A percentile compares a stretch with the other conserved stretches of the same genome.
These are phyloP conservation scores for Cydia splendana DNA, from an alignment of 1,140 invertebrate species.

Conservation along the genomic window DNA sequence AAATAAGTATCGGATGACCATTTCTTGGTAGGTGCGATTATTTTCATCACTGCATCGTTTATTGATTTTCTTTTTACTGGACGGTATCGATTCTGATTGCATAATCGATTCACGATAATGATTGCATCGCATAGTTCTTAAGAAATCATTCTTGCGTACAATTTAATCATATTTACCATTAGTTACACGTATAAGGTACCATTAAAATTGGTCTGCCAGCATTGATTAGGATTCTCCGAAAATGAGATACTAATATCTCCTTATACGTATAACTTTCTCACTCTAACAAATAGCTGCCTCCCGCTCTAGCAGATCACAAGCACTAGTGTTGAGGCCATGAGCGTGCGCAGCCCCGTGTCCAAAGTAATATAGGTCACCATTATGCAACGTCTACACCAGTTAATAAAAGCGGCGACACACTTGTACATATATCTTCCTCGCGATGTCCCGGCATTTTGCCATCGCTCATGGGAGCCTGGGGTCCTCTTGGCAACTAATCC, in stretches of 20 bases:
- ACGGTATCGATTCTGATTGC: constrained; percentile 11
- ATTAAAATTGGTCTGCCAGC: too few species aligned
- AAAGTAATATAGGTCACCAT: background rate
- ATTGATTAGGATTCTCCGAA: too few species aligned
- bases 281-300: too few species aligned
- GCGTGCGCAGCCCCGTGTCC: constrained; percentile 14
- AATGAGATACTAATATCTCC: too few species aligned
- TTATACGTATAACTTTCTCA: too few species aligned
- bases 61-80: constrained; percentile 26
- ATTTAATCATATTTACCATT: background rate
- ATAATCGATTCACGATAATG: background rate
- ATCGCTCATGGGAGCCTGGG: too few species aligned
- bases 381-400: background rate
- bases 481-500: too few species aligned
- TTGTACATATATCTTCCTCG: too few species aligned
- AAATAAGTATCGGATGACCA: constrained; percentile 27
- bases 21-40: constrained; percentile 29
- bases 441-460: too few species aligned
- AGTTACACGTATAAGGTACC: too few species aligned
- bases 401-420: background rate
- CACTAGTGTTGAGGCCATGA: background rate
- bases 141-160: constrained; percentile 11
- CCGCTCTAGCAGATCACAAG: too few species aligned
- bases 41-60: constrained; percentile 29
- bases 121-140: background rate